Percentiles rank a stretch among this genome's conserved stretches.
Evolutionary conservation across 2,888 invertebrate genomes (phyloP).

Genomic region (Alviniconcha strummeri): DNA sequence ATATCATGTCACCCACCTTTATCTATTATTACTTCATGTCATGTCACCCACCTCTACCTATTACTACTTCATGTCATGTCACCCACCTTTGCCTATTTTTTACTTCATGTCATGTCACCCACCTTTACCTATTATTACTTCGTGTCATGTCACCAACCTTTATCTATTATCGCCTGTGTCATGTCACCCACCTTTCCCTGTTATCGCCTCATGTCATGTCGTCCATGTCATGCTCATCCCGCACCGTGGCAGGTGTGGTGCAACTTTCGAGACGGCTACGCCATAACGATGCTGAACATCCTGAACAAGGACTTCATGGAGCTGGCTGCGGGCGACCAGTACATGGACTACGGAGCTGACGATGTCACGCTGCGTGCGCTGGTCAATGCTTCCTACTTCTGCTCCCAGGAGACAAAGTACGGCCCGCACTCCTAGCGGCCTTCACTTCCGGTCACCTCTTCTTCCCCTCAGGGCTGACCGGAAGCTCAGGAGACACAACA

Average conservation of each 20-base stretch:
- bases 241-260: slow-evolving; percentile 3
- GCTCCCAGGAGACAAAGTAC: slow-evolving; percentile 1
- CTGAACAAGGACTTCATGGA: too few species aligned
- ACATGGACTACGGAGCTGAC: slow-evolving; percentile 4
- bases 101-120: background rate
- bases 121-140: background rate
- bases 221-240: background rate
- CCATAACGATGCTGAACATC: background rate
- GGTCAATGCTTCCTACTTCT: slow-evolving; percentile 9
- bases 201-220: background rate
- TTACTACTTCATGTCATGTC: background rate
- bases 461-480: background rate
- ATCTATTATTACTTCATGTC: too few species aligned
- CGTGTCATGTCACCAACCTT: too few species aligned
- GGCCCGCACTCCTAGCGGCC: background rate
- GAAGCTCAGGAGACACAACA: background rate
- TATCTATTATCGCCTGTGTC: background rate
- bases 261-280: background rate
- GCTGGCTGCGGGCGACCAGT: background rate
- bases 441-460: background rate
- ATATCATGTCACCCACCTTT: background rate
- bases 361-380: background rate
- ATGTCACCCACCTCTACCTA: background rate
- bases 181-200: background rate
- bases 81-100: background rate